Conservation (phyloP, 2,113 vertebrate genomes). For the Bos javanicus region DNA sequence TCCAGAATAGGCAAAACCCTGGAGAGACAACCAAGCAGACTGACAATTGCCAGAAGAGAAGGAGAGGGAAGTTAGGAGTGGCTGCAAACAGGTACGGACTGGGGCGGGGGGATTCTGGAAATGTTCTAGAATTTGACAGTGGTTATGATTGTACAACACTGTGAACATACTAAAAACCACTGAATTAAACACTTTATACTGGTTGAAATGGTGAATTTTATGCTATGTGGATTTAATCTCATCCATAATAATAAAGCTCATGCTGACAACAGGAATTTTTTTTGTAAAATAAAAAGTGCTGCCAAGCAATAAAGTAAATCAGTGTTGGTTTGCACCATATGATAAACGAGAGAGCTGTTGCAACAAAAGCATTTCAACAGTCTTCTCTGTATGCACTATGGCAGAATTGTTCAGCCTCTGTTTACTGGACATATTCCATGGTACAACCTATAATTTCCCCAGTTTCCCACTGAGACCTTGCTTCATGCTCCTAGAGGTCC, state of each 20-base stretch:
- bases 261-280: not conserved
- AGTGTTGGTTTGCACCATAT: not conserved
- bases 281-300: not conserved
- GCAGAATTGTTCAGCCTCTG: not conserved
- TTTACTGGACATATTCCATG: not conserved
- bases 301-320: conserved; percentile 23
- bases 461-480: not conserved
- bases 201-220: not conserved
- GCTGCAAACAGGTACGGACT: not conserved
- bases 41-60: not conserved
- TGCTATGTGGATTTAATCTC: not conserved
- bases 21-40: not conserved
- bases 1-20: not conserved
- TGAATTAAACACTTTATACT: not conserved
- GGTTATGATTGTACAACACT: not conserved
- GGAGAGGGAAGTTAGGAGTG: not conserved
- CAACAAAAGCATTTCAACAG: not conserved
- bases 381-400: not conserved
- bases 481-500: not conserved
- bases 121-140: not conserved
- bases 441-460: not conserved
- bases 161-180: not conserved
- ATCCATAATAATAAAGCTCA: not conserved
- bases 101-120: not conserved
- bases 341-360: not conserved